Conservation (phyloP, 2,888 invertebrate genomes). For the Erannis defoliaria region DNA sequence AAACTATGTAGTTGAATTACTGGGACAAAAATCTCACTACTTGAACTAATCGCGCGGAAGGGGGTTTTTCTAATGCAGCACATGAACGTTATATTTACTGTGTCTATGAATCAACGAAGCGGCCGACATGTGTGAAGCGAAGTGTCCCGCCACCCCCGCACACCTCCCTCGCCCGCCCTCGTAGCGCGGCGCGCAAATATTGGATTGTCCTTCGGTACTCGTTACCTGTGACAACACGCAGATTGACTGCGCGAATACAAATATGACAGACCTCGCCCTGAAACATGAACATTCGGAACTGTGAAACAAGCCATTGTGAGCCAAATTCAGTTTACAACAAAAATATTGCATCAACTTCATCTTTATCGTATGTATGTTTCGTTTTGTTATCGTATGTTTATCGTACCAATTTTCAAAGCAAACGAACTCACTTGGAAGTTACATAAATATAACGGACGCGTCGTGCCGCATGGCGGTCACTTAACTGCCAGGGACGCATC, state of each 20-base stretch:
- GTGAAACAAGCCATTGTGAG: not conserved
- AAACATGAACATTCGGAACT: not conserved
- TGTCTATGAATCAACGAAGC: not conserved
- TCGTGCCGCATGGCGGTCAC: too few species aligned
- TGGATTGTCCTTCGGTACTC: slow-evolving; percentile 24
- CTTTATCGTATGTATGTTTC: too few species aligned
- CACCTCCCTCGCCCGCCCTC: not conserved
- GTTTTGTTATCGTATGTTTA: too few species aligned
- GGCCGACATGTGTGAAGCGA: not conserved
- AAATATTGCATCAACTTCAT: too few species aligned
- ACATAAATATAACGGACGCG: too few species aligned
- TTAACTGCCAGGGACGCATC: too few species aligned
- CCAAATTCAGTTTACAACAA: not conserved
- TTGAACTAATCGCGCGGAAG: not conserved
- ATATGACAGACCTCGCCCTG: slow-evolving; percentile 1
- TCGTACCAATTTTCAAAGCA: too few species aligned
- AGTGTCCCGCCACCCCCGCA: slow-evolving; percentile 3
- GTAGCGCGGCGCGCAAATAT: slow-evolving; percentile 22
- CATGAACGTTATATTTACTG: slow-evolving; percentile 2
- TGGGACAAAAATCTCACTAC: too few species aligned
- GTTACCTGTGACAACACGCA: slow-evolving; percentile 23
- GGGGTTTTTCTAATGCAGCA: not conserved
- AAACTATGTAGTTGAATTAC: too few species aligned
- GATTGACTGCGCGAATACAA: slow-evolving; percentile 18
- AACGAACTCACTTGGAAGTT: too few species aligned